These are phyloP conservation scores for Girardinus metallicus DNA, from an alignment of 2,797 vertebrate genomes.

Conservation along the genomic window DNA sequence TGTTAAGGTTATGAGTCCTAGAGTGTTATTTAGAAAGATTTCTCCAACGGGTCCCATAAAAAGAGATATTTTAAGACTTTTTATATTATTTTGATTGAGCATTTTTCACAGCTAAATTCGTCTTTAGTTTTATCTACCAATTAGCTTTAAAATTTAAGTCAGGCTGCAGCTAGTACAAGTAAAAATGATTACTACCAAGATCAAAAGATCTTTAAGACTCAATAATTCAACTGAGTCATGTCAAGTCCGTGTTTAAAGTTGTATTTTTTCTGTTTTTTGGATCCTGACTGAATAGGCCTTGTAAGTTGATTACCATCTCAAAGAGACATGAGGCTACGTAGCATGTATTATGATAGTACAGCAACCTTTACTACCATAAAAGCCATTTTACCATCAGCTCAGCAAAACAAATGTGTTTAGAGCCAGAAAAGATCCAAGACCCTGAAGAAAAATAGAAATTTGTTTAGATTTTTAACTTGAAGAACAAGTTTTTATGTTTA, in stretches of 20 bases:
- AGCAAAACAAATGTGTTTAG: background rate
- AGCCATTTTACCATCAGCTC: background rate
- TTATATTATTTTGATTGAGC: background rate
- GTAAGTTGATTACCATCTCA: background rate
- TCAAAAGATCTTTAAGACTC: background rate
- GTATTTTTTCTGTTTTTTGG: background rate
- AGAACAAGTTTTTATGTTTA: background rate
- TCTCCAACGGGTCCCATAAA: rapidly evolving
- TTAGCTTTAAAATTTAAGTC: background rate
- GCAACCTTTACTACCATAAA: background rate
- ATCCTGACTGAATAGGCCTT: background rate
- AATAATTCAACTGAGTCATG: background rate
- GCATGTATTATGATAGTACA: background rate
- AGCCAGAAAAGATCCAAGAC: background rate
- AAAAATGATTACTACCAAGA: background rate
- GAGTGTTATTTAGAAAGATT: background rate
- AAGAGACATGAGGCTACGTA: background rate
- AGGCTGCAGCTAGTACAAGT: too few species aligned
- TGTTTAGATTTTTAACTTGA: background rate
- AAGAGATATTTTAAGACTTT: background rate
- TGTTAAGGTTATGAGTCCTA: background rate
- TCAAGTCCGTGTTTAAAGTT: background rate
- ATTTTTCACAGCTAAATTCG: background rate
- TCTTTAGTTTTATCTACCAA: background rate
- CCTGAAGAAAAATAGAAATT: background rate